Percentiles rank a stretch among this genome's conserved stretches.
Evolutionary conservation across 2,888 invertebrate species (phyloP).

Genomic region (Parapristionchus giblindavisi): DNA sequence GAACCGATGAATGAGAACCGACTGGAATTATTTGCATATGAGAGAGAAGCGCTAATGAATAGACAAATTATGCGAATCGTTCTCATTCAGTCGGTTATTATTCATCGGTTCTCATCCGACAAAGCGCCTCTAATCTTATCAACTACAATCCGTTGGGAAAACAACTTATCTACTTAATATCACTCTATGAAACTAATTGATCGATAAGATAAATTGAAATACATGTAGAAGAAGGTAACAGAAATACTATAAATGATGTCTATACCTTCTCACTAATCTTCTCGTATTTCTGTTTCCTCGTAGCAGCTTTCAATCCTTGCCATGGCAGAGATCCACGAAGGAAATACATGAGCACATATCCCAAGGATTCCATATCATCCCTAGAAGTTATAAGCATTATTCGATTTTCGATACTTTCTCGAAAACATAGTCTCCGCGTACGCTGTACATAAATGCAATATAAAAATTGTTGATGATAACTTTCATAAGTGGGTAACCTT

Average conservation of each 20-base stretch:
- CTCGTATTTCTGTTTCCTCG: constrained; percentile 98
- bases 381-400: constrained; percentile 70
- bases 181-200: background rate
- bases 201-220: background rate
- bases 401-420: background rate
- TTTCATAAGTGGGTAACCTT: too few relatives aligned
- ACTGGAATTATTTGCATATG: too few relatives aligned
- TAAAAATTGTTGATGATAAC: background rate
- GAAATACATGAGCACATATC: constrained; percentile 99
- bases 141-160: background rate
- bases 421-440: too few relatives aligned
- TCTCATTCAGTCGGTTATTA: too few relatives aligned
- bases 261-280: constrained; percentile 90
- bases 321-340: constrained; percentile 88
- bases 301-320: constrained; percentile 95
- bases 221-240: background rate
- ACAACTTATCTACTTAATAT: background rate
- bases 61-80: too few relatives aligned
- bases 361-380: constrained; percentile 88
- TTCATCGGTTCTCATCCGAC: too few relatives aligned
- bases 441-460: background rate
- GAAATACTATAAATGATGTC: background rate
- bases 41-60: too few relatives aligned
- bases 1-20: too few relatives aligned
- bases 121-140: background rate